These are phyloP conservation scores for Bradynema listronoti DNA, from an alignment of 1,140 invertebrate species.

Conservation along the genomic window DNA sequence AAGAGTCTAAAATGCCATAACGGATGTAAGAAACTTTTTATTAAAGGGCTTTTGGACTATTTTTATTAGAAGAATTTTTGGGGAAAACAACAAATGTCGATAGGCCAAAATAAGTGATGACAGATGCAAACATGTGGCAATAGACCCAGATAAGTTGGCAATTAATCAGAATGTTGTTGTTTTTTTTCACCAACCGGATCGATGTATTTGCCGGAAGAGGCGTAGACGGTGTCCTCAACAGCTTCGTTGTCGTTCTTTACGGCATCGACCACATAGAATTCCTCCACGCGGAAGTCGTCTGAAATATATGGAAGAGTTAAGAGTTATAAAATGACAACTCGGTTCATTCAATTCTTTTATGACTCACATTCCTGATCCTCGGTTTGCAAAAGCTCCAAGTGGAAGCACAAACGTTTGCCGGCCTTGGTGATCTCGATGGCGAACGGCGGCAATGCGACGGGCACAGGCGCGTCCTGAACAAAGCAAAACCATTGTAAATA, in stretches of 20 bases:
- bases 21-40: too few relatives aligned
- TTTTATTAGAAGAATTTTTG: too few relatives aligned
- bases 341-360: too few relatives aligned
- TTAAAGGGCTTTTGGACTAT: too few relatives aligned
- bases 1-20: slow-evolving; percentile 40
- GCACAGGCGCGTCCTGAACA: slow-evolving; percentile 29
- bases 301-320: slow-evolving; percentile 9
- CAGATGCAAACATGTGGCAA: too few relatives aligned
- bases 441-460: slow-evolving; percentile 45
- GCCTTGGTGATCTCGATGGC: slow-evolving; percentile 51
- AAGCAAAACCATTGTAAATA: not conserved
- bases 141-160: too few relatives aligned
- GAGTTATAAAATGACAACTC: too few relatives aligned
- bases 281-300: slow-evolving; percentile 53
- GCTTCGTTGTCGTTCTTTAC: slow-evolving; percentile 44
- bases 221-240: slow-evolving; percentile 45
- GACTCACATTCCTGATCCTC: slow-evolving; percentile 44
- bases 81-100: too few relatives aligned
- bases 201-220: slow-evolving; percentile 55
- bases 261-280: slow-evolving; percentile 55
- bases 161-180: too few relatives aligned
- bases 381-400: slow-evolving; percentile 43
- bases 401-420: slow-evolving; percentile 49
- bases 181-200: slow-evolving; percentile 38
- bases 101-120: too few relatives aligned